Evolutionary conservation across 2,888 invertebrate species (phyloP), one percentile per base, ranked within the genome.

Genomic region (Pterobdella sp.): DNA sequence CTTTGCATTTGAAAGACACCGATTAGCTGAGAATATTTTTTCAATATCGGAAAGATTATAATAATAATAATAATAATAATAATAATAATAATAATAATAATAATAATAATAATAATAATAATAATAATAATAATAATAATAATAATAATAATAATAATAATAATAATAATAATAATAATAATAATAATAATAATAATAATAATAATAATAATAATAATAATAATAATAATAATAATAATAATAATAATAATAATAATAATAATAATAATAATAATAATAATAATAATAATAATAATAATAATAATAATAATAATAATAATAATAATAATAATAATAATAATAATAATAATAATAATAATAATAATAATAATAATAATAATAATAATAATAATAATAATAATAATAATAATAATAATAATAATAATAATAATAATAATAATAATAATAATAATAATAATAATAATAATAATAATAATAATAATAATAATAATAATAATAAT

Each of bases 391-490:
- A 14, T 63, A 14, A 63, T 63, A n/a, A 7, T 63, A n/a, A 63
- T 63, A 63, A 63, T 26, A 63, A 63, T 63, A 63, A 63, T 63
- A 26, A 26, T n/a, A n/a, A n/a, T n/a, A n/a, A n/a, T n/a, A n/a
- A n/a, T n/a, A n/a, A n/a, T n/a, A n/a, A n/a, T n/a, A n/a, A n/a
- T n/a, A n/a, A n/a, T n/a, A n/a, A n/a, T n/a, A n/a, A n/a, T n/a
- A n/a, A n/a, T n/a, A n/a, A n/a, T n/a, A n/a, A n/a, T n/a, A n/a
- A n/a, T n/a, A n/a, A n/a, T n/a, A n/a, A n/a, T n/a, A n/a, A n/a
- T n/a, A n/a, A n/a, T n/a, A n/a, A n/a, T n/a, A n/a, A n/a, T n/a
- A n/a, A n/a, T n/a, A n/a, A n/a, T n/a, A n/a, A n/a, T n/a, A n/a
- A n/a, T n/a, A n/a, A n/a, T n/a, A n/a, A n/a, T n/a, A n/a, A n/a